Evolutionary conservation across 2,113 vertebrate genomes (phyloP).

Genomic region (mouse (Mus musculus)): GRCm39 chr3:151768001-151768500

Average conservation of each 20-base stretch:
- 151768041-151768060: not conserved
- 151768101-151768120: conserved; percentile 51
- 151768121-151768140: not conserved
- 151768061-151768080: conserved; percentile 38
- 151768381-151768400: not conserved
- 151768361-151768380: not conserved
- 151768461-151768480: not conserved
- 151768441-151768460: not conserved
- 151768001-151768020: not conserved
- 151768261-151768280: not conserved
- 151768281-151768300: not conserved
- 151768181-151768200: conserved; percentile 1
- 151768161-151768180: not conserved
- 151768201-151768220: not conserved
- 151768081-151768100: conserved; percentile 29
- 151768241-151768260: not conserved
- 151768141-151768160: not conserved
- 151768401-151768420: not conserved
- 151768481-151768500: not conserved
- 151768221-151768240: not conserved
- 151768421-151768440: not conserved
- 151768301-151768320: not conserved
- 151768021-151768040: not conserved
- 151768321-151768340: not conserved
- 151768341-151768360: not conserved